phyloP scores from a whole-genome alignment of 1,140 invertebrate species.

The Dolichoris vasculosae region DNA sequence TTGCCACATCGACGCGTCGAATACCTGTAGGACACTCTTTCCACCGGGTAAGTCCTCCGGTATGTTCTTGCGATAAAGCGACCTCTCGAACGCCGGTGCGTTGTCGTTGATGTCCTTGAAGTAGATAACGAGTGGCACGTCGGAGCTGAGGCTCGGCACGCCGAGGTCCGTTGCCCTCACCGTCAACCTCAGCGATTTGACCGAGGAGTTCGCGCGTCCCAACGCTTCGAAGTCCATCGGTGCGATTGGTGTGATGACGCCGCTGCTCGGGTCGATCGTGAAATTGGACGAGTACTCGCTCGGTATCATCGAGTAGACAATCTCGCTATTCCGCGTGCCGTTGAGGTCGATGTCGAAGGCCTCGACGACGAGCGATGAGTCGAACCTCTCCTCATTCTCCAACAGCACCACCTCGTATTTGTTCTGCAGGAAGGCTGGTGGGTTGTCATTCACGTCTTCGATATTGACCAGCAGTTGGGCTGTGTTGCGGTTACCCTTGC shows the following conservation, averaged over 20 bases:
- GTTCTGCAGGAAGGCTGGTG: conserved; percentile 86
- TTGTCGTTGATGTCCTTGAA: conserved; percentile 93
- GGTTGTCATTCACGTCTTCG: conserved; percentile 92
- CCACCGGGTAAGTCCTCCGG: conserved; percentile 88
- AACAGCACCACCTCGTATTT: conserved; percentile 88
- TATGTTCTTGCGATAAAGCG: conserved; percentile 84
- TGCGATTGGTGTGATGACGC: conserved; percentile 80
- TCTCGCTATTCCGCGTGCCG: conserved; percentile 89
- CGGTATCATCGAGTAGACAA: conserved; percentile 86
- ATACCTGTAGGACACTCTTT: conserved; percentile 85
- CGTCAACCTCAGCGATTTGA: conserved; percentile 83
- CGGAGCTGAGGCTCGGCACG: conserved; percentile 82
- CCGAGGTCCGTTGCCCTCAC: conserved; percentile 88
- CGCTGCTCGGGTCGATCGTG: conserved; percentile 83
- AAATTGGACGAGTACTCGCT: conserved; percentile 87
- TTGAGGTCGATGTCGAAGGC: conserved; percentile 91
- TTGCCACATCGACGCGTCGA: neutral
- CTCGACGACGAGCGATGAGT: conserved; percentile 84
- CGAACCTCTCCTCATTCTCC: conserved; percentile 88
- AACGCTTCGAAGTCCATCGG: conserved; percentile 88
- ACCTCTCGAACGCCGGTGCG: conserved; percentile 85
- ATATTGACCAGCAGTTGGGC: conserved; percentile 90
- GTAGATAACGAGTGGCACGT: conserved; percentile 86
- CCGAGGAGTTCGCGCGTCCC: conserved; percentile 72
- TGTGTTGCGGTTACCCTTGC: conserved; percentile 90